Conservation (phyloP, 1,140 invertebrate species). For the Drosophila bipectinata region DNA sequence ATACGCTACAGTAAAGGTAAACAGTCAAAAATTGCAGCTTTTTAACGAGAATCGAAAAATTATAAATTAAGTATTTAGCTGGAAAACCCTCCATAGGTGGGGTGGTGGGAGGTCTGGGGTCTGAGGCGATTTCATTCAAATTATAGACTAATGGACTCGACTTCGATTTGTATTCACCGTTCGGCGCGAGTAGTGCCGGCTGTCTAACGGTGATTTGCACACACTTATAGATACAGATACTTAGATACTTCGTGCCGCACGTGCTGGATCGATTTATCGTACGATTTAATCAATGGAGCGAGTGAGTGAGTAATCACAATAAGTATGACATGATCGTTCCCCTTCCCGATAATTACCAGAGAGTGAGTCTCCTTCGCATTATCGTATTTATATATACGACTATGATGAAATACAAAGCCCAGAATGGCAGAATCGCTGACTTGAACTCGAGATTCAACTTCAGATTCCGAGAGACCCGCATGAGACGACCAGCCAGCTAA, state of each 20-base stretch:
- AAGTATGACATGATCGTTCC: slow-evolving; percentile 49
- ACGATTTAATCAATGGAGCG: slow-evolving; percentile 28
- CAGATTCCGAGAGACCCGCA: slow-evolving; percentile 65
- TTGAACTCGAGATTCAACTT: slow-evolving; percentile 53
- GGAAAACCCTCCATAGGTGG: slow-evolving; percentile 15
- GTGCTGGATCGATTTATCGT: slow-evolving; percentile 44
- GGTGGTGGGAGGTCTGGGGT: background rate
- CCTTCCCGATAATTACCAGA: slow-evolving; percentile 27
- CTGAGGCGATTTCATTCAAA: slow-evolving; percentile 18
- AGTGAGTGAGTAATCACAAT: slow-evolving; percentile 46
- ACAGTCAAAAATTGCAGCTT: slow-evolving; percentile 48
- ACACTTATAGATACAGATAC: slow-evolving; percentile 32
- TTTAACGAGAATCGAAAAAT: slow-evolving; percentile 61
- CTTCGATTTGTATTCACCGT: slow-evolving; percentile 51
- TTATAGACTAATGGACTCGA: slow-evolving; percentile 12
- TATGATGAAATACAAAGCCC: slow-evolving; percentile 65
- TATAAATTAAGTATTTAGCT: slow-evolving; percentile 46
- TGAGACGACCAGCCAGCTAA: too few species aligned
- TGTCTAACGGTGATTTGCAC: slow-evolving; percentile 47
- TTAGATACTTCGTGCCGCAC: slow-evolving; percentile 31
- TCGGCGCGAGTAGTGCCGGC: slow-evolving; percentile 16
- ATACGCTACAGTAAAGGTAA: slow-evolving; percentile 27
- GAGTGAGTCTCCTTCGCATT: slow-evolving; percentile 21
- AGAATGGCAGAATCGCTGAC: slow-evolving; percentile 18
- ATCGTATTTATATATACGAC: slow-evolving; percentile 53